Percentiles rank a stretch among this genome's conserved stretches.
These are phyloP conservation scores for Scotopteryx bipunctaria DNA, from an alignment of 2,888 invertebrate genomes.

Conservation along the genomic window DNA sequence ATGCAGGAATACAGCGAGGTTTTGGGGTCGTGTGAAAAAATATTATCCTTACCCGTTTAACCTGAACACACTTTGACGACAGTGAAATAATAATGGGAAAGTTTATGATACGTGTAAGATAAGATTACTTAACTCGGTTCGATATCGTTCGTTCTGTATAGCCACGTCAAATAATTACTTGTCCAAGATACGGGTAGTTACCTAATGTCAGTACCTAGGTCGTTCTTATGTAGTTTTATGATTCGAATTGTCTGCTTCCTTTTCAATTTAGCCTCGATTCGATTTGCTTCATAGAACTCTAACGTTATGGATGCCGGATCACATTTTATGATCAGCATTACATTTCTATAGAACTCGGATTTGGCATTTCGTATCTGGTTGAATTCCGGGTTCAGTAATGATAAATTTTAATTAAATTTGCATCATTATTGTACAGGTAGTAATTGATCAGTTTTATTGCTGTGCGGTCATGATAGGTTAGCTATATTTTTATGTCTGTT, in stretches of 20 bases:
- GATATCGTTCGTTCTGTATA: conserved; percentile 2
- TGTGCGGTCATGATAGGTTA: conserved; percentile 18
- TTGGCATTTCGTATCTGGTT: conserved; percentile 23
- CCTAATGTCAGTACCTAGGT: no score
- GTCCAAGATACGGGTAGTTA: conserved; percentile 7
- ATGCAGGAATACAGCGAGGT: conserved; percentile 11
- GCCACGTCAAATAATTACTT: conserved; percentile 5
- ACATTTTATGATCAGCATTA: conserved; percentile 22
- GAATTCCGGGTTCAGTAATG: conserved; percentile 35
- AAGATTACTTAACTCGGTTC: conserved; percentile 8
- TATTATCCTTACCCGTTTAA: no score
- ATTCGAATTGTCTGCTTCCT: conserved; percentile 22
- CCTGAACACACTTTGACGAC: background rate
- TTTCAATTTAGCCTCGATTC: conserved; percentile 18
- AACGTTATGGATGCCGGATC: conserved; percentile 16
- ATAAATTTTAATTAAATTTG: conserved; percentile 28
- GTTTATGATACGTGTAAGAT: conserved; percentile 9
- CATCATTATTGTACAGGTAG: conserved; percentile 34
- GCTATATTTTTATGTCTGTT: no score
- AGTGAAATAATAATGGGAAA: conserved; percentile 14
- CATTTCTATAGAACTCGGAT: conserved; percentile 28
- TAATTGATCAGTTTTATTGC: conserved; percentile 35
- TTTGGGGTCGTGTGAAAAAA: conserved; percentile 2
- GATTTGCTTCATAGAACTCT: conserved; percentile 21
- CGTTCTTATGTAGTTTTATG: conserved; percentile 19